phyloP scores from a whole-genome alignment of 2,797 vertebrate genomes.

The Steatocranus sp. region DNA sequence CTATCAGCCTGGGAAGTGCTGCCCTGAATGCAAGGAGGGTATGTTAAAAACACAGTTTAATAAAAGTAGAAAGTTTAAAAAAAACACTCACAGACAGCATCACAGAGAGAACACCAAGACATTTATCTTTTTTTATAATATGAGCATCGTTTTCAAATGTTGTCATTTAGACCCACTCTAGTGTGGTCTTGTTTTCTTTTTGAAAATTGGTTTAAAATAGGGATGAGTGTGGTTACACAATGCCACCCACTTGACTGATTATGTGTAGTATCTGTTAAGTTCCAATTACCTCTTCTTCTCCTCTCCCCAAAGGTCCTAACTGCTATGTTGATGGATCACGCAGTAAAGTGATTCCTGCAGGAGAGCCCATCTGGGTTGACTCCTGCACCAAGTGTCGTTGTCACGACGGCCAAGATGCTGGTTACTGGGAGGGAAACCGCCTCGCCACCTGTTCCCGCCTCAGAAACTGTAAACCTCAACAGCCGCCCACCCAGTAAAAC shows the following conservation, averaged over 20 bases:
- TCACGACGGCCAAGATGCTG: slow-evolving; percentile 80
- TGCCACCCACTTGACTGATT: not conserved
- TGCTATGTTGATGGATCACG: slow-evolving; percentile 76
- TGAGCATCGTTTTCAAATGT: not conserved
- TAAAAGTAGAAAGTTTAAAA: not conserved
- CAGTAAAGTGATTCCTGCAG: slow-evolving; percentile 75
- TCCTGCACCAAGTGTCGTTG: slow-evolving; percentile 83
- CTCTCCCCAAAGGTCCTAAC: slow-evolving; percentile 76
- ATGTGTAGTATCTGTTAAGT: not conserved
- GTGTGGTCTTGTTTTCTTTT: not conserved
- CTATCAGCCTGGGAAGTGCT: slow-evolving; percentile 81
- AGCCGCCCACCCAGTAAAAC: slow-evolving; percentile 33
- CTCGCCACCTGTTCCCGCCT: slow-evolving; percentile 79
- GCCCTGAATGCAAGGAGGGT: slow-evolving; percentile 83
- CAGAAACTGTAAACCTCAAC: slow-evolving; percentile 66
- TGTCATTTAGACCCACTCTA: not conserved
- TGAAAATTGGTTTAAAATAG: not conserved
- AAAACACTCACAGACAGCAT: not conserved
- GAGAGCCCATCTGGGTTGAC: slow-evolving; percentile 78
- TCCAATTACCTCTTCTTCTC: not conserved
- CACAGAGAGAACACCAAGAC: not conserved
- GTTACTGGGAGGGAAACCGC: slow-evolving; percentile 85
- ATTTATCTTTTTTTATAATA: not conserved
- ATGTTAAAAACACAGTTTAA: not conserved
- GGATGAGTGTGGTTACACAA: not conserved